Evolutionary conservation across 37 sponge, comb jelly and placozoan species (phyloP), one percentile per base, ranked within the genome.

Genomic region (Trichoplax adhaerens): DNA sequence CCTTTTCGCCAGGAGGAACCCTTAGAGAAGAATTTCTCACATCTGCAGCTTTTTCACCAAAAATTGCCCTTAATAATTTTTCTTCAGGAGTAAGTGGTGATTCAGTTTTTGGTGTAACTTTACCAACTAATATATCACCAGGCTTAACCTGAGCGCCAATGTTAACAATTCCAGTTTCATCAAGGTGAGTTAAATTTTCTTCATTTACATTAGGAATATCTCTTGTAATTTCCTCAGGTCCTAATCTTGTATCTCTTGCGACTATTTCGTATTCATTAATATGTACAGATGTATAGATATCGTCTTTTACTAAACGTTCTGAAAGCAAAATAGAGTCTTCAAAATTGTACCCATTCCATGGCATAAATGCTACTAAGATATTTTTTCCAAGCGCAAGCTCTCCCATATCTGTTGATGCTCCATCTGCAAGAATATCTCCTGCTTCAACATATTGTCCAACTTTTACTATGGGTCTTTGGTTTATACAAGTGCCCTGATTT

Each of bases 81-180:
- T 60, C 62, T 60, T 60, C 62, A 10, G 62, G 62, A 12, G 62
- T 60, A 60, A 60, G 62, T 60, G 10, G 62, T 10, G 62, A 12
- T 12, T 60, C 62, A 60, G 12, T 12, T 60, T 60, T 60, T 60
- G 62, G 62, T 60, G 62, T 60, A 60, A 60, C 62, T 12, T 60
- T 60, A 5, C 68, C 68, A 6, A 66, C 68, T 6, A 66, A 52
- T 49, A 66, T 66, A 52, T 66, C 68, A 52, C 68, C 68, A 7
- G 68, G 10, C n/a, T 66, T 8, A 52, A 66, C 62, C 12, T 60
- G 12, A 12, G 62, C 62, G 62, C 62, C 62, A 60, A 60, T 60
- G 62, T 60, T n/a, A 12, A 60, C 62, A 60, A 60, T 60, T n/a
- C 62, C 62, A 12, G 62, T n/a, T 60, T 60, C 62, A 60, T 60